Evolutionary conservation across 1,140 invertebrate genomes (phyloP), one percentile per base, ranked within the genome.

Genomic region (Bombus cullumanus): DNA sequence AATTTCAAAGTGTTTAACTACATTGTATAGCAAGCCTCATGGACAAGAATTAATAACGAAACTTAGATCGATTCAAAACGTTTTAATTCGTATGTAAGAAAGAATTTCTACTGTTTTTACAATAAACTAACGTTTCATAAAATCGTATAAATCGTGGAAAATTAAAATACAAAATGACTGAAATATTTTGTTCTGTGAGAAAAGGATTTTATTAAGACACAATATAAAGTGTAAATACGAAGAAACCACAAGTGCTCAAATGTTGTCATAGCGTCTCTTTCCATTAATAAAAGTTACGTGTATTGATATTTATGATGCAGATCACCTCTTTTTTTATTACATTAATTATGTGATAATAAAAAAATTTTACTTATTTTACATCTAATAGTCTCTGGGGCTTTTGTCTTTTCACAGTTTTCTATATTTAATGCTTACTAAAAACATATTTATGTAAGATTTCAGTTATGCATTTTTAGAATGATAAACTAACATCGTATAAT

Each of bases 11-110:
- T 96, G 97, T 91, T 94, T 97, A 59, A 97, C 96, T 71, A 96
- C 96, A 72, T 94, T 97, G 8, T 97, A 97, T 91, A 97, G 96
- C 88, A 97, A 97, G 93, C 95, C 96, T 28, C 96, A 97, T 89
- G 96, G 96, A 28, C 94, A 96, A 72, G 92, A 95, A 78, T 92
- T 96, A 69, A 95, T 96, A 83, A 92, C 94, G 68, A 94, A 95
- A 88, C 92, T 97, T 31, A 94, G 96, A 80, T 95, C 94, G 39
- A 95, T 96, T 84, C 96, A 96, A 92, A 94, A 94, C 77, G 91
- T 94, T 72, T 88, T 96, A 64, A 95, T 93, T 89, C 92, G 95
- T 87, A 92, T 95, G 87, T 95, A 91, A 95, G 93, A 89, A 39
- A 41, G 68, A 28, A 31, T 47, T 41, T 59, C 25, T 18, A 37